Percentiles rank a stretch among this genome's conserved stretches.
These are phyloP conservation scores for Chrysotoxum bicinctum DNA, from an alignment of 2,888 invertebrate genomes.

Conservation along the genomic window DNA sequence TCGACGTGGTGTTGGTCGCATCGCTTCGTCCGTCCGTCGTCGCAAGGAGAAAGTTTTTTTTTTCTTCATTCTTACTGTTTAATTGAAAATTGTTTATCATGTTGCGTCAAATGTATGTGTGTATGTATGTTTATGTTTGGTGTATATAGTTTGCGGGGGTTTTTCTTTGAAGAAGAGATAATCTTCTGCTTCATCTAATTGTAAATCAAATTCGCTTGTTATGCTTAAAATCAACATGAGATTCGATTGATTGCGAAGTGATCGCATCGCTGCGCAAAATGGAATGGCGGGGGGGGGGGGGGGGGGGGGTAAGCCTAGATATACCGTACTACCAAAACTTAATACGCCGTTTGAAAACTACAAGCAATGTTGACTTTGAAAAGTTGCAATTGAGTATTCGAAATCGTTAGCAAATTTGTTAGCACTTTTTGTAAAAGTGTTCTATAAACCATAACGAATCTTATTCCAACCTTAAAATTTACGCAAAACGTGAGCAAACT, in stretches of 20 bases:
- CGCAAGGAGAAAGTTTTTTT: constrained; percentile 55
- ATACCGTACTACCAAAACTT: background rate
- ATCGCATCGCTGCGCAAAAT: background rate
- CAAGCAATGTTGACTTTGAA: too few species aligned
- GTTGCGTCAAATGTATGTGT: constrained; percentile 54
- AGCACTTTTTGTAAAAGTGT: too few species aligned
- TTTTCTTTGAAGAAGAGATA: constrained; percentile 29
- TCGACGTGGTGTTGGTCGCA: background rate
- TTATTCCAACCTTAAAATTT: too few species aligned
- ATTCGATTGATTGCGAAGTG: constrained; percentile 56
- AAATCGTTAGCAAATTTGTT: too few species aligned
- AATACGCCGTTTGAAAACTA: too few species aligned
- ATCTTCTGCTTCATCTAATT: constrained; percentile 61
- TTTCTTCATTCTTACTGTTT: constrained; percentile 21
- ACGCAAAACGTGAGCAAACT: too few species aligned
- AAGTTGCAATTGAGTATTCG: too few species aligned
- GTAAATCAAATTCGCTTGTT: constrained; percentile 55
- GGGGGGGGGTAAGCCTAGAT: background rate
- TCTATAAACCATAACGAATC: too few species aligned
- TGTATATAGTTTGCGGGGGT: background rate
- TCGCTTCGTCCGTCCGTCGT: background rate
- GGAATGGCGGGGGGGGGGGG: too few species aligned
- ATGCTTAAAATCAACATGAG: constrained; percentile 33
- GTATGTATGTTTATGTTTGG: background rate
- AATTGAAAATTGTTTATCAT: constrained; percentile 59